These are phyloP conservation scores for Polyodon spathula DNA, from an alignment of 2,113 vertebrate genomes.

Conservation along the genomic window DNA sequence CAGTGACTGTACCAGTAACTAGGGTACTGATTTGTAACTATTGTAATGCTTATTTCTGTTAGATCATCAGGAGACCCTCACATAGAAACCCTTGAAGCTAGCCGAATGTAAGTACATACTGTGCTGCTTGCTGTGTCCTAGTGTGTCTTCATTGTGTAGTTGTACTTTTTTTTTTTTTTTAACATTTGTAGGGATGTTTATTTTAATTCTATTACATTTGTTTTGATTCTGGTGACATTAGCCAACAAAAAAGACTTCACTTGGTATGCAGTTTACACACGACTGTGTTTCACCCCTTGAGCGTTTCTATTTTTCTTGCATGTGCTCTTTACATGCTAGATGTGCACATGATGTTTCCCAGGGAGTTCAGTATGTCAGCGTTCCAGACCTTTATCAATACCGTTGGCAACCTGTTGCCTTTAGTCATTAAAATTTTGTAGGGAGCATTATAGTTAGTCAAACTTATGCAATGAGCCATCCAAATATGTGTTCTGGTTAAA, in stretches of 20 bases:
- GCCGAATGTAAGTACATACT: conserved; percentile 85
- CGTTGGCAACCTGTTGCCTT: too few relatives aligned
- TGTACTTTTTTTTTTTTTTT: too few relatives aligned
- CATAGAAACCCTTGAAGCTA: conserved; percentile 79
- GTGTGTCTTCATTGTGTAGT: neutral
- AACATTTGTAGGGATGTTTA: neutral
- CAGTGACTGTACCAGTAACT: too few relatives aligned
- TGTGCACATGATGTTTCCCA: neutral
- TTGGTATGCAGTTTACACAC: neutral
- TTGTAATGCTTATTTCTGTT: conserved; percentile 50
- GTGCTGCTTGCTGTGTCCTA: neutral
- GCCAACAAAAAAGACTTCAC: neutral
- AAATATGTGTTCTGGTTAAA: neutral
- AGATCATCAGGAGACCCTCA: conserved; percentile 72
- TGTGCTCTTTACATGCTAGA: neutral
- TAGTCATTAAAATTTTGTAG: too few relatives aligned
- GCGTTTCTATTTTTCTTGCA: neutral
- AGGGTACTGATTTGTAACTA: conserved; percentile 19
- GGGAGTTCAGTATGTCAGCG: neutral
- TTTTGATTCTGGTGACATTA: neutral
- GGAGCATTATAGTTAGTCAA: too few relatives aligned
- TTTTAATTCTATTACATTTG: neutral
- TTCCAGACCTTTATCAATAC: neutral
- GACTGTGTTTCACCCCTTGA: neutral
- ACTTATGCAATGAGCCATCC: neutral